Conservation (phyloP, 1,140 invertebrate genomes). For the Agrypnia vestita region DNA sequence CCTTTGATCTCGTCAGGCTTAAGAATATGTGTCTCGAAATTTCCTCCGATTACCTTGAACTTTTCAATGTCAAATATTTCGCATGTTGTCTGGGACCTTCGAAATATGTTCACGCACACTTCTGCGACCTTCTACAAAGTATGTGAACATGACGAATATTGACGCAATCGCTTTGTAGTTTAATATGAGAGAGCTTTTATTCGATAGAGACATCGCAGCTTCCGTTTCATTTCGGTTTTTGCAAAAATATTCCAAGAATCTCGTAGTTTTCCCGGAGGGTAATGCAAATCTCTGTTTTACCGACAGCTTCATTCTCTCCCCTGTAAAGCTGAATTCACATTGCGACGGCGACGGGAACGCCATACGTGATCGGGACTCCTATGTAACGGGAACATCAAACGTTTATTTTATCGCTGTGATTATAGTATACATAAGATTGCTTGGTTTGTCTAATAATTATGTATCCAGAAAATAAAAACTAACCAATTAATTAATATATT, state of each 20-base stretch:
- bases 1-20: too few species aligned
- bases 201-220: conserved; percentile 8
- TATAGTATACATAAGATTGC: too few species aligned
- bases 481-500: too few species aligned
- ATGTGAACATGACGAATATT: not conserved
- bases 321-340: not conserved
- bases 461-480: too few species aligned
- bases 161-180: not conserved
- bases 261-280: conserved; percentile 12
- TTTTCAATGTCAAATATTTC: conserved; percentile 37
- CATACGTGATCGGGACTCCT: too few species aligned
- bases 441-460: too few species aligned
- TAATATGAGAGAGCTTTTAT: not conserved
- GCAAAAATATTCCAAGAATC: not conserved
- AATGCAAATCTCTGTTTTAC: conserved; percentile 31
- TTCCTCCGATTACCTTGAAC: conserved; percentile 9
- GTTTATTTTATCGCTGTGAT: too few species aligned
- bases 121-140: not conserved
- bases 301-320: conserved; percentile 6
- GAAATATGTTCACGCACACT: not conserved
- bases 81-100: not conserved
- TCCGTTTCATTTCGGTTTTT: not conserved
- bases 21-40: too few species aligned
- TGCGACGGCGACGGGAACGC: too few species aligned
- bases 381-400: too few species aligned